Evolutionary conservation across 2,888 invertebrate genomes (phyloP), one percentile per base, ranked within the genome.

Genomic region (Epistrophella euchroma): DNA sequence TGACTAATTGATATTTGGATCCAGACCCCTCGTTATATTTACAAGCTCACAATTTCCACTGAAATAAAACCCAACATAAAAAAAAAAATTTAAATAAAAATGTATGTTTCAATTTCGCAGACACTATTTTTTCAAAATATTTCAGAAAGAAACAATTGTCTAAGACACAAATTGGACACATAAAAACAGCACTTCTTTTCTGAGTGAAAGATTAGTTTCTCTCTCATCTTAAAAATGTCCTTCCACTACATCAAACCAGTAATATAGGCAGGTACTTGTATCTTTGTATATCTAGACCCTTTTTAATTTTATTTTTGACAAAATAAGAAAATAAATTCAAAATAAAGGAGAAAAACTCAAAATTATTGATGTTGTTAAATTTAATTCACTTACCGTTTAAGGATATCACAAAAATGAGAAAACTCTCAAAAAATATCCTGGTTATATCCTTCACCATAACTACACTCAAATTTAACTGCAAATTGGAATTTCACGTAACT

Each of bases 341-440:
- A 43, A 28, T 5, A 35, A 66, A 73, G 45, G 40, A 62, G 72
- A 73, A 43, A 6, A 40, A 40, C 1, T 9, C 58, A 70, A 77
- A 56, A 62, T 43, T 25, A 58, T 75, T 55, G 6, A 50, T 9
- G 43, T 43, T 70, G 78, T 82, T 70, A 82, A 78, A 82, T 82
- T 86, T 82, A 77, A 86, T 86, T 82, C 77, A 86, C 86, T 86
- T 86, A 86, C 86, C 86, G 74, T 82, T 86, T 81, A 86, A 82
- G 73, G 86, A 86, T 82, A 86, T 86, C 86, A 86, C 82, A 86
- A 86, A 82, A 82, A 86, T 86, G 86, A 86, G 86, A 86, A 86
- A 78, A 70, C 73, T 74, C 86, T 86, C 86, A 82, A 45, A 77
- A 78, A 86, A 86, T 86, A 82, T 86, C 86, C 86, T 82, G 56